Evolutionary conservation across 2,797 vertebrate species (phyloP).

Genomic region (Notoglanidium macrostoma): DNA sequence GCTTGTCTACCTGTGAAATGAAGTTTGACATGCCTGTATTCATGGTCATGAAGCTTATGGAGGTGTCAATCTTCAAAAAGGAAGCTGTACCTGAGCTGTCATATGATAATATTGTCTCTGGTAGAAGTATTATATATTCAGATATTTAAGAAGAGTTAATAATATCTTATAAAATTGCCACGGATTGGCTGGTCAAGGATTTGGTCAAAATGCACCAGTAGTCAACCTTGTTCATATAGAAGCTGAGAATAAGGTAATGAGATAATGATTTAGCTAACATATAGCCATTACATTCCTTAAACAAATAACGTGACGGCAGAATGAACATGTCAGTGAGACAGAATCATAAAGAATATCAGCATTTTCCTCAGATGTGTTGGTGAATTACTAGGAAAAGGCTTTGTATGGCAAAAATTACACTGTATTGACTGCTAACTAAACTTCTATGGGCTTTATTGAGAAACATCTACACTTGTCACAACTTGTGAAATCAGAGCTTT

Average conservation of each 20-base stretch:
- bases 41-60: slow-evolving; percentile 61
- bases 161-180: background rate
- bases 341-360: background rate
- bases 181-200: background rate
- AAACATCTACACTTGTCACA: background rate
- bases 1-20: slow-evolving; percentile 83
- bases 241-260: background rate
- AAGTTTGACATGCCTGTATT: slow-evolving; percentile 80
- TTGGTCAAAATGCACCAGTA: background rate
- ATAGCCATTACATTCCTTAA: background rate
- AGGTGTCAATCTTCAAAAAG: slow-evolving; percentile 36
- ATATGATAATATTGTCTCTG: background rate
- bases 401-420: background rate
- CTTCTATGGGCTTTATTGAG: background rate
- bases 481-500: background rate
- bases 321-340: background rate
- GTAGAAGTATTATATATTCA: background rate
- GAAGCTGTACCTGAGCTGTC: slow-evolving; percentile 17
- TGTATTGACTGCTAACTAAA: background rate
- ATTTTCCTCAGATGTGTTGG: background rate
- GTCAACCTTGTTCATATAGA: background rate
- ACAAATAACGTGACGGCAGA: background rate
- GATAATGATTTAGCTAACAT: background rate
- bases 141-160: background rate
- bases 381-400: background rate